A percentile compares a stretch with the other conserved stretches of the same genome.
phyloP scores from a whole-genome alignment of 64 coral and sea anemone species.

The Stichodactyla mertensii region DNA sequence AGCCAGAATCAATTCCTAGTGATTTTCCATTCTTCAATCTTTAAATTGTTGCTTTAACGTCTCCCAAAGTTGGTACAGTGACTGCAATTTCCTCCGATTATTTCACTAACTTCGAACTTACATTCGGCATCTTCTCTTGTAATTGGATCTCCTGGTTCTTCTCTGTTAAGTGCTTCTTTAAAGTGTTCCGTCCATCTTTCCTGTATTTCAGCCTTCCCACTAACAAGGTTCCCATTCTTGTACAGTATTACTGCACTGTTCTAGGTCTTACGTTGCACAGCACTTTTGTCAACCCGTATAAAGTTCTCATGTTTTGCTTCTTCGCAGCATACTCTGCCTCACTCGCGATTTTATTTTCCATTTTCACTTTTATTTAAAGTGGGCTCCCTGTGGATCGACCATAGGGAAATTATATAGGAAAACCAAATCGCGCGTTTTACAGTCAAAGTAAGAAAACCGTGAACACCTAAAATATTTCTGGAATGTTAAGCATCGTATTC shows the following conservation, averaged over 20 bases:
- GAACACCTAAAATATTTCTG: too few relatives aligned
- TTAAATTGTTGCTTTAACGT: constrained; percentile 15
- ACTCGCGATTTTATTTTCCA: too few relatives aligned
- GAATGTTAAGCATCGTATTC: too few relatives aligned
- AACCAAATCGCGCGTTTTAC: too few relatives aligned
- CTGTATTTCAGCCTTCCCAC: not conserved
- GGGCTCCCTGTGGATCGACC: too few relatives aligned
- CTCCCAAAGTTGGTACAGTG: not conserved
- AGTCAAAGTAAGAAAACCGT: too few relatives aligned
- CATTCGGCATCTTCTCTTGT: not conserved
- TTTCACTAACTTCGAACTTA: not conserved
- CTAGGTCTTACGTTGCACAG: constrained; percentile 14
- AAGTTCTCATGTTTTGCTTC: constrained; percentile 8
- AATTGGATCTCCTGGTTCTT: constrained; percentile 8
- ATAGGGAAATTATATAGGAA: too few relatives aligned
- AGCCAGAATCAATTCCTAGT: too few relatives aligned
- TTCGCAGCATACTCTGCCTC: constrained; percentile 32
- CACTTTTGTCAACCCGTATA: constrained; percentile 24
- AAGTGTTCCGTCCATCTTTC: constrained; percentile 40
- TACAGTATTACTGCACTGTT: not conserved
- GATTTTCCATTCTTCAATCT: too few relatives aligned
- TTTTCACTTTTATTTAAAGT: too few relatives aligned
- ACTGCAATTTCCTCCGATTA: constrained; percentile 17
- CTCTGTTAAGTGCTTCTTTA: constrained; percentile 20
- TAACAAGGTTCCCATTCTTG: constrained; percentile 22